Base-by-base conservation (phyloP, 2,113 vertebrate genomes). In the Odontesthes bonariensis region DNA sequence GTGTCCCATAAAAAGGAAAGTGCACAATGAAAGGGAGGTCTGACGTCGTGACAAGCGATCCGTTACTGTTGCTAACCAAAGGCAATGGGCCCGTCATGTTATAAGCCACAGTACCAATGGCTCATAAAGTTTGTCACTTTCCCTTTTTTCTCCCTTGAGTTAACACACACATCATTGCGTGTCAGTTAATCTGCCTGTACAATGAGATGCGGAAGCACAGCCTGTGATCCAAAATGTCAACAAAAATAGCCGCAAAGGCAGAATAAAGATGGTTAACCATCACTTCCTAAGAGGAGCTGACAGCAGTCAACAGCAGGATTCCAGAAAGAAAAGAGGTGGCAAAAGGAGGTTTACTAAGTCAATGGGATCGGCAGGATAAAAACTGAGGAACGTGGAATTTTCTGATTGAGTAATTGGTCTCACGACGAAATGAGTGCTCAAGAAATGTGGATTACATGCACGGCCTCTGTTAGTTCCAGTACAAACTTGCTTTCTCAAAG, bases 121-220 rank as follows among this genome's bases (percentile, higher is more conserved):
- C 70, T 82, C 81, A 75, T 88, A 83, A 88, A 88, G 71, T 54
- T 65, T 31, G 23, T 47, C 74, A 58, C 49, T 72, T 73, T 77
- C 32, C 47, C 75, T 58, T 55, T 72, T n/a, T 75, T 79, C 74
- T 79, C 85, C 81, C 84, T 74, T 65, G 79, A 85, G 71, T 78
- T 82, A 80, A 68, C 75, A 67, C 75, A 84, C 75, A 84, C 77
- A 56, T 54, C 27, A 62, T 76, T 84, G 75, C 84, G 54, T 75
- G 69, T 60, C 71, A 77, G 56, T 86, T 82, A 76, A 76, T 72
- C 57, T 69, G 79, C 63, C 57, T 61, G 73, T 27, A 71, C 81
- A 82, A 49, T 74, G 65, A 80, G 73, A 75, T 79, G 79, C 33
- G 31, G 68, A 82, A 35, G 23, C 67, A 49, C 79, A 60, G 71